Evolutionary conservation across 2,888 invertebrate genomes (phyloP), one percentile per base, ranked within the genome.

Genomic region (Tipula helvola): DNA sequence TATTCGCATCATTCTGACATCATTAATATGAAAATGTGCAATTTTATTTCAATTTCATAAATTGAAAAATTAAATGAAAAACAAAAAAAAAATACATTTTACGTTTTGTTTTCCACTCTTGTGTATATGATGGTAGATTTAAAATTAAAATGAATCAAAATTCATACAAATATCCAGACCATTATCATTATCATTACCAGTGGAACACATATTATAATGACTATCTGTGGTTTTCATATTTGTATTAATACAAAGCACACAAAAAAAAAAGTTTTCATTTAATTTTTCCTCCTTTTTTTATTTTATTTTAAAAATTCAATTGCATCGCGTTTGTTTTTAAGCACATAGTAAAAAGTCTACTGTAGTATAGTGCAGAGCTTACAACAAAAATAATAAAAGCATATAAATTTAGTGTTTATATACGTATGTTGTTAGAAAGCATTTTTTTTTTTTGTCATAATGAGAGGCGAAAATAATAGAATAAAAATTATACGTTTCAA

Each of bases 111-210:
- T 71, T 71, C 71, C 71, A 28, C 28, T 8, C 28, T 71, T 10
- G 7, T 71, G 28, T 71, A 10, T 28, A 71, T 13, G 71, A 28
- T 28, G 52, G 71, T 28, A 28, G 71, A 71, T 71, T 71, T 71
- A 71, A 71, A 71, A 71, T 71, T 71, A 71, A 71, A 71, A 71
- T 71, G 71, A 71, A 71, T 71, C 71, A 71, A 71, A 71, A 71
- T 71, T 71, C 71, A 71, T 71, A 71, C 71, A 71, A 71, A 71
- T 28, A 71, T 71, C 28, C 28, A 71, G 28, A 71, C 71, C 71
- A 71, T 71, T 71, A 71, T 52, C 52, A 52, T 52, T 52, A 52
- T 71, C 71, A 71, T 71, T 71, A 71, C 28, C 71, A 71, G 71
- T 28, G 71, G 28, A 71, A 71, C 71, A 71, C 71, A 71, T 28